Evolutionary conservation across 2,113 vertebrate genomes (phyloP), one percentile per base, ranked within the genome.

Genomic region (Peromyscus polionotus): DNA sequence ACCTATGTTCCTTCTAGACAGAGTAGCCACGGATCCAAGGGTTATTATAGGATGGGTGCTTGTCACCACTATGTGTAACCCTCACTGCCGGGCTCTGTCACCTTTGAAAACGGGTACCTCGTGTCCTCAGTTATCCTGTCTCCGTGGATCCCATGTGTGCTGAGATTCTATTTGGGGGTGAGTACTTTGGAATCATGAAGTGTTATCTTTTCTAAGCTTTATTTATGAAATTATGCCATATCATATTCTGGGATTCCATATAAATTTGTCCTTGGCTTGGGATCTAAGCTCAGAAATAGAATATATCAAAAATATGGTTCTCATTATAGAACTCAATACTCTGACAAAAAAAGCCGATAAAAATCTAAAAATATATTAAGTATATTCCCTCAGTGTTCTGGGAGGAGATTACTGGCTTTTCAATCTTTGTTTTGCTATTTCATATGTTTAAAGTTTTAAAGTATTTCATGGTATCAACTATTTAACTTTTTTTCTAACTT

Each of bases 241-340:
- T 63, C 67, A n/a, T 85, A 93, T 97, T 79, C 57, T 90, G 85
- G 11, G 28, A 19, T 88, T 88, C 61, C n/a, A 84, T 57, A 81
- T 88, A 61, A 54, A 72, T 89, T 88, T 91, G 24, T 92, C 61
- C 77, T 75, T 92, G 59, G 80, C 36, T 94, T 91, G 88, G 72
- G 70, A 86, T 76, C 14, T 72, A 77, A 91, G 39, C 31, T 85
- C 81, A 67, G 45, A 72, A 89, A 75, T 68, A 81, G 51, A 39
- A 31, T 65, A 10, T 19, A 93, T 68, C 12, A 65, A 87, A 90
- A 88, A 86, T 28, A 75, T 19, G 54, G 19, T 33, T 87, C 33
- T 22, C 26, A 51, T 67, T 31, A 77, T 7, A 63, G 90, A 95
- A 48, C 6, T 10, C 12, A 76, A n/a, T 8, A 39, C n/a, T 61